Evolutionary conservation across 2,888 invertebrate species (phyloP), one percentile per base, ranked within the genome.

Genomic region (Crossocerus cetratus): DNA sequence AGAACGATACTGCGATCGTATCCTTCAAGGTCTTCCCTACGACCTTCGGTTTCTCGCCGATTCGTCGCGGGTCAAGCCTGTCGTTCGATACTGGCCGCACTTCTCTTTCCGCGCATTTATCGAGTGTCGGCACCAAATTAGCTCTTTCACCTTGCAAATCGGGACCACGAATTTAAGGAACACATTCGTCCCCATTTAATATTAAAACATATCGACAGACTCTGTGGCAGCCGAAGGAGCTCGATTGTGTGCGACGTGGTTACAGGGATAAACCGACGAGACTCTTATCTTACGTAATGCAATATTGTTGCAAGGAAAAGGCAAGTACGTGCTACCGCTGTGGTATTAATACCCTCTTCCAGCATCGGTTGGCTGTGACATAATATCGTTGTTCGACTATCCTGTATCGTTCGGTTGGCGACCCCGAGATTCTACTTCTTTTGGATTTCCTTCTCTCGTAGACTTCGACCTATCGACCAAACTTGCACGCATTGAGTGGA

Each of bases 11-110:
- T 4, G 2, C 32, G 32, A 32, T 32, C 32, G 32, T 32, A 32
- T 32, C 32, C 32, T 32, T 32, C 32, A 32, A 32, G 32, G 32
- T 8, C 32, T 32, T 11, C 8, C 8, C 5, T 32, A 49, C 64
- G 76, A 76, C 70, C 76, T 76, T 76, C 76, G 76, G 65, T 70
- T 70, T 76, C 70, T 74, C 64, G 54, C 44, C 20, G 74, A 74
- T 59, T 65, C 74, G 22, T 55, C 14, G 53, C 16, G 43, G 23
- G 44, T 18, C 55, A 43, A 13, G 54, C 22, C 0, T 16, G 44
- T 32, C 64, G 76, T 59, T 76, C 76, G 76, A 76, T 76, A 76
- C 8, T 32, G 11, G 32, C 44, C 32, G 22, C 21, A 16, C 16
- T 42, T 22, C 64, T 57, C 60, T 70, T 74, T 70, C 61, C 61